These are phyloP conservation scores for Maconellicoccus hirsutus DNA, from an alignment of 1,140 invertebrate genomes.

Conservation along the genomic window DNA sequence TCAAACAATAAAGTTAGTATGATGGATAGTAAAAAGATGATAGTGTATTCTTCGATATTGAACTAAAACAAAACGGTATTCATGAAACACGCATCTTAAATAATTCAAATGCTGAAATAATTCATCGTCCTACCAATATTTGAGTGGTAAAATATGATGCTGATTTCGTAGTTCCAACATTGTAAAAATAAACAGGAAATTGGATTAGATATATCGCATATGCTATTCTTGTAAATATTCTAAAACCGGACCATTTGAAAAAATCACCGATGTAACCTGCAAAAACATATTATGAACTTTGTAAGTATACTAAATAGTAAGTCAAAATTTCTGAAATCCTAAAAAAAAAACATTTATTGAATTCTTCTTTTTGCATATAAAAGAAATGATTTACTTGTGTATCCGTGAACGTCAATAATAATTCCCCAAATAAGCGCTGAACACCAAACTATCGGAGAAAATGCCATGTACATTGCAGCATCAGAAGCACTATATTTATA, in stretches of 20 bases:
- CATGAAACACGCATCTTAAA: background rate
- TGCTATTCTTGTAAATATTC: constrained; percentile 47
- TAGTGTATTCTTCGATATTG: constrained; percentile 22
- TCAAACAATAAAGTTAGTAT: constrained; percentile 35
- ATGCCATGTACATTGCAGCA: constrained; percentile 55
- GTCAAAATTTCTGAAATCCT: too few species aligned
- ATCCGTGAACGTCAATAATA: constrained; percentile 47
- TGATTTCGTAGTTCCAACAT: constrained; percentile 45
- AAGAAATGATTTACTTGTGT: constrained; percentile 33
- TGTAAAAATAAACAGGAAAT: constrained; percentile 54
- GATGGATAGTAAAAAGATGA: constrained; percentile 27
- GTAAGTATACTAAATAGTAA: background rate
- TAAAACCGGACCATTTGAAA: constrained; percentile 47
- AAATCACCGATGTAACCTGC: constrained; percentile 28
- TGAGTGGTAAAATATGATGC: constrained; percentile 38
- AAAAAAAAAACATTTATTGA: too few species aligned
- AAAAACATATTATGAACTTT: background rate
- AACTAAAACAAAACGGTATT: background rate
- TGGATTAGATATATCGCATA: constrained; percentile 54
- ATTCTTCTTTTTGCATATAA: too few species aligned
- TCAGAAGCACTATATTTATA: constrained; percentile 52
- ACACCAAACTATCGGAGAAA: constrained; percentile 58
- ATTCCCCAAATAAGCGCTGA: constrained; percentile 52
- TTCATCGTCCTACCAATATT: constrained; percentile 31
- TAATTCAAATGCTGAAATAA: background rate